Evolutionary conservation across 1,140 invertebrate species (phyloP).

Genomic region (Andricus grossulariae): DNA sequence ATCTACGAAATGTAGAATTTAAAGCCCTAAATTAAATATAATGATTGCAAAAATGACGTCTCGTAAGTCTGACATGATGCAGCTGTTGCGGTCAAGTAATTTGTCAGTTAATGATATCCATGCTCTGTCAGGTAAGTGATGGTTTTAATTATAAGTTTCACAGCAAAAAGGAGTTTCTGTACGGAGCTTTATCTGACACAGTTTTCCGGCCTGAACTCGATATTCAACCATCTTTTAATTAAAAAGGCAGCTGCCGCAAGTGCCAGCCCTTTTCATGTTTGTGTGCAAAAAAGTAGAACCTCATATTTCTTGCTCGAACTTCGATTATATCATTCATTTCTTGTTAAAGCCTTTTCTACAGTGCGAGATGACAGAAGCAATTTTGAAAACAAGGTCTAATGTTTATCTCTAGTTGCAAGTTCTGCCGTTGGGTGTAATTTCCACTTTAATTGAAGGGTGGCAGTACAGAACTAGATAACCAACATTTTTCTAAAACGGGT

Average conservation of each 20-base stretch:
- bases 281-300: background rate
- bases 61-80: background rate
- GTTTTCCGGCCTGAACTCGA: constrained; percentile 4
- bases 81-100: constrained; percentile 21
- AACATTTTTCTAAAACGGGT: no score
- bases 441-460: background rate
- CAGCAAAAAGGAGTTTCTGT: constrained; percentile 7
- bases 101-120: background rate
- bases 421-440: background rate
- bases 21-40: background rate
- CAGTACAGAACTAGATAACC: no score
- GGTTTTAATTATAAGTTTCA: constrained; percentile 14
- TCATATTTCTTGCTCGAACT: background rate
- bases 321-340: background rate
- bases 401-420: background rate
- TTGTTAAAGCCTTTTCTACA: background rate
- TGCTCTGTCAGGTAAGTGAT: constrained; percentile 4
- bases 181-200: background rate
- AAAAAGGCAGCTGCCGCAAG: background rate
- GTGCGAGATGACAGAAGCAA: background rate
- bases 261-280: constrained; percentile 18
- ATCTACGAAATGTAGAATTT: background rate
- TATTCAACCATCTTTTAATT: constrained; percentile 7
- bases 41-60: constrained; percentile 2
- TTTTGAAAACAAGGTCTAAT: background rate